Percentiles rank a stretch among this genome's conserved stretches.
phyloP scores from a whole-genome alignment of 2,797 vertebrate species.

The Alca torda region DNA sequence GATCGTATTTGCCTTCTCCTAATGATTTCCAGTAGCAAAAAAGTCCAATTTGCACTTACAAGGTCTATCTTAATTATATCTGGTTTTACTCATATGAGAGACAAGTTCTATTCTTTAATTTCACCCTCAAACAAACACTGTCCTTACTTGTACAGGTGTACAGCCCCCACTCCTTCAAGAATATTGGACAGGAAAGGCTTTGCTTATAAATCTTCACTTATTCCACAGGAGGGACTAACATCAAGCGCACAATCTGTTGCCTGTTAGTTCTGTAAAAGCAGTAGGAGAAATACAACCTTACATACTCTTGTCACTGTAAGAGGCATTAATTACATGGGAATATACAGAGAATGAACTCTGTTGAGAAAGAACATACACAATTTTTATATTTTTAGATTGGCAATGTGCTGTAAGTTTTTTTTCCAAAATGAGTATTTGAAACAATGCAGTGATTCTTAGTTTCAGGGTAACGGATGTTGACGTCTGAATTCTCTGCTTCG shows the following conservation, averaged over 20 bases:
- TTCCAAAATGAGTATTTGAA: background rate
- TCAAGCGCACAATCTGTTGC: background rate
- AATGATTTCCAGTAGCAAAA: background rate
- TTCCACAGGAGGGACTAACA: background rate
- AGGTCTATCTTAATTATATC: background rate
- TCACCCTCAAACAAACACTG: background rate
- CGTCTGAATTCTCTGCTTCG: background rate
- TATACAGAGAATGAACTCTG: background rate
- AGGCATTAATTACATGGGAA: background rate
- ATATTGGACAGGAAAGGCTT: background rate
- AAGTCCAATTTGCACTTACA: background rate
- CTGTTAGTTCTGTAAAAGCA: background rate
- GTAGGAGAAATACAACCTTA: background rate
- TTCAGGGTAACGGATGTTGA: background rate
- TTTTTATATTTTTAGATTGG: background rate
- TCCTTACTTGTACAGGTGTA: background rate
- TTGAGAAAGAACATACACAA: background rate
- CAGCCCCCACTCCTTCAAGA: background rate
- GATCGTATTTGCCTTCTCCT: background rate
- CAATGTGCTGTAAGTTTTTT: background rate
- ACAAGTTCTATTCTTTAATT: background rate
- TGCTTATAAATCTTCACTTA: background rate
- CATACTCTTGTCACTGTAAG: background rate
- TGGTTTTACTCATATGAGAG: background rate
- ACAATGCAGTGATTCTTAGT: background rate